Evolutionary conservation across 35 echinoderm and acorn worm species (phyloP), one percentile per base, ranked within the genome.

Genomic region (Amphiura filiformis): DNA sequence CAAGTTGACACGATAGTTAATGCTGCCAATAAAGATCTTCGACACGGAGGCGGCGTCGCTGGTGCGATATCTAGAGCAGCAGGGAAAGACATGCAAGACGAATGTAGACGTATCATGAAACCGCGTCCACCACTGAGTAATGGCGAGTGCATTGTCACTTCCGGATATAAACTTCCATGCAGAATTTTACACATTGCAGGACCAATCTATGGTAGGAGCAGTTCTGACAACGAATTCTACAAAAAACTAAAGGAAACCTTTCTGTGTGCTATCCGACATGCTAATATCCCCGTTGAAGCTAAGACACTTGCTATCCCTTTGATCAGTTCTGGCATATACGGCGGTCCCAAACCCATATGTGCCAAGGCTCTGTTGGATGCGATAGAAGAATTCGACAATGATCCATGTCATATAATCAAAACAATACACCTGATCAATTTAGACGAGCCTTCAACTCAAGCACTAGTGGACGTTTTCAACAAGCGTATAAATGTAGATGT

Each of bases 311-410:
- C 89, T 0, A 33, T 91, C 31, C 89, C 89, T 38, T 49, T 85
- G 11, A 91, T 91, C n/a, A 91, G 89, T 79, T 84, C 89, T 78
- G 89, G 89, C 85, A 70, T 70, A 18, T 70, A 70, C 61, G 61
- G 61, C 28, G 61, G 61, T 3, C 61, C 61, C 15, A 70, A 70
- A n/a, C 61, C 7, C 1, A 11, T 70, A 23, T 70, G 61, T 70
- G 61, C 61, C 9, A 18, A 70, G 28, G 61, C 61, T 11, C 17
- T 30, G 2, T n/a, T 70, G 61, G 61, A 11, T 15, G 61, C 61
- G 26, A n/a, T 70, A 11, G 61, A 70, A 30, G 61, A 70, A 30
- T 70, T 70, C 28, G 26, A 70, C 61, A 30, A 3, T 2, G 61
- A 70, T 11, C 61, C 15, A 26, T 3, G 2, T 26, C 61, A 15